Evolutionary conservation across 2,113 vertebrate genomes (phyloP).

Genomic region (Okapia johnstoni): DNA sequence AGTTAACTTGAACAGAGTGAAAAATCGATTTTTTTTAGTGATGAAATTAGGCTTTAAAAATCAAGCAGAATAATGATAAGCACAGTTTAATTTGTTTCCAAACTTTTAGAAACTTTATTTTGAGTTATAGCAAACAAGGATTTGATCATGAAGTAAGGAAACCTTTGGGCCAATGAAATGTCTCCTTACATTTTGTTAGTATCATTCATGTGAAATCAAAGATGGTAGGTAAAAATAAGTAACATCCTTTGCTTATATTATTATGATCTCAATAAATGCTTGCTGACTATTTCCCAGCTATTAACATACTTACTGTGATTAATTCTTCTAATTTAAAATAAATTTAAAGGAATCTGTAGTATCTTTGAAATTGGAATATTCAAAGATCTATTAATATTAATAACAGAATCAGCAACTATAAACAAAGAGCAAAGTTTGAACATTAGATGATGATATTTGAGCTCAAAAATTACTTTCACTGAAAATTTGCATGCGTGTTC

Average conservation of each 20-base stretch:
- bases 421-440: background rate
- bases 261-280: background rate
- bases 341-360: background rate
- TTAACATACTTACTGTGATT: background rate
- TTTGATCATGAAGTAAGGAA: background rate
- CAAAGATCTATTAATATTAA: background rate
- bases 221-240: background rate
- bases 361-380: background rate
- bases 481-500: background rate
- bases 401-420: background rate
- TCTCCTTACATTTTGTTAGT: background rate
- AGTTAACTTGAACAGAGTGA: conserved; percentile 63
- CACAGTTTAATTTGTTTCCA: conserved; percentile 49
- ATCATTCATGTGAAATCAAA: background rate
- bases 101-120: conserved; percentile 40
- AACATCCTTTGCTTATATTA: background rate
- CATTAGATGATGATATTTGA: background rate
- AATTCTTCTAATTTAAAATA: background rate
- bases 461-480: background rate
- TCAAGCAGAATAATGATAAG: conserved; percentile 57
- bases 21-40: conserved; percentile 46
- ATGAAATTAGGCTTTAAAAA: conserved; percentile 48
- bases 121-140: conserved; percentile 30
- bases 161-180: background rate
- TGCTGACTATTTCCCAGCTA: background rate